Conservation (phyloP, 2,797 vertebrate genomes). For the Dromococcyx pavoninus region DNA sequence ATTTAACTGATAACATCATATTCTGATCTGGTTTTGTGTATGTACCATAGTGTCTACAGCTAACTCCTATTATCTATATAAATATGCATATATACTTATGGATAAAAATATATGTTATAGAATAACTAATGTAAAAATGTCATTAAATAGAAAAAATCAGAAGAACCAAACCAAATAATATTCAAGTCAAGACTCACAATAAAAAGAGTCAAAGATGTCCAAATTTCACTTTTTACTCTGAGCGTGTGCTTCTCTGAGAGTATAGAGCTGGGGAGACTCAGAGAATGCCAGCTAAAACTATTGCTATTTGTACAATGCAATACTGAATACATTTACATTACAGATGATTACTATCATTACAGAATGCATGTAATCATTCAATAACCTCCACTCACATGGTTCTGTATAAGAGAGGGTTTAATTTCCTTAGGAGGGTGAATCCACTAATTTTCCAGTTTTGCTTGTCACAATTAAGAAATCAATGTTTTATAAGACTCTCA, state of each 20-base stretch:
- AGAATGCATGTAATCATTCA: constrained; percentile 1
- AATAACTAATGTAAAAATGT: not conserved
- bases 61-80: not conserved
- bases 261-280: not conserved
- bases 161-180: not conserved
- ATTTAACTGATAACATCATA: not conserved
- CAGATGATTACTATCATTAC: not conserved
- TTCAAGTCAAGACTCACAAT: not conserved
- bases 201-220: not conserved
- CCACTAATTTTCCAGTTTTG: constrained; percentile 5
- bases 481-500: not conserved
- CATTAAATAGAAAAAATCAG: not conserved
- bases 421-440: not conserved
- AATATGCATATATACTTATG: not conserved
- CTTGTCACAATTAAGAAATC: not conserved
- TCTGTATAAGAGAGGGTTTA: not conserved
- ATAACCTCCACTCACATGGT: not conserved
- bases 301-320: not conserved
- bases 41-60: not conserved
- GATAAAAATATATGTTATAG: not conserved
- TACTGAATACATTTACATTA: constrained; percentile 3
- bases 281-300: not conserved
- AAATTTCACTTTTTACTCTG: not conserved
- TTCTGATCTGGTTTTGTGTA: not conserved
- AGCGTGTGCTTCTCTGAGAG: not conserved